Percentiles rank a stretch among this genome's conserved stretches.
Evolutionary conservation across 2,888 invertebrate genomes (phyloP).

Genomic region (Flexamia atlantica): DNA sequence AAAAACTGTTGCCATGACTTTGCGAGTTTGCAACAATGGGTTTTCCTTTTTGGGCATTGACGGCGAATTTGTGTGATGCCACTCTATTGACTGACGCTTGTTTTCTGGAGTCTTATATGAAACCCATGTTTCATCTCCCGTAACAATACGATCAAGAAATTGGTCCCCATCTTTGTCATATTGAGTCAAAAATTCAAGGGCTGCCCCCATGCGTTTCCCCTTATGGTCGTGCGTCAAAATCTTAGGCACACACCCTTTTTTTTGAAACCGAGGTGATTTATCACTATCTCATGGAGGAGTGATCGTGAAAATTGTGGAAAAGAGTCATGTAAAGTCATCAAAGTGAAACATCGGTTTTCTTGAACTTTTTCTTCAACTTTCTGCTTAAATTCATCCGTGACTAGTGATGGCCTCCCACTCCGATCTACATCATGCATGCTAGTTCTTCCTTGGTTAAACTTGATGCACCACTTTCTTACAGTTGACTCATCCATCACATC

Average conservation of each 20-base stretch:
- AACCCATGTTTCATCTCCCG: slow-evolving; percentile 68
- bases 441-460: slow-evolving; percentile 38
- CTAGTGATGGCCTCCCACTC: slow-evolving; percentile 19
- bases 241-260: slow-evolving; percentile 52
- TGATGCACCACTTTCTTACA: slow-evolving; percentile 54
- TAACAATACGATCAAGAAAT: slow-evolving; percentile 65
- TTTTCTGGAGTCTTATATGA: slow-evolving; percentile 65
- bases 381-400: slow-evolving; percentile 17
- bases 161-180: slow-evolving; percentile 51
- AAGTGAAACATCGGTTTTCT: slow-evolving; percentile 26
- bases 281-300: slow-evolving; percentile 24
- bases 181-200: slow-evolving; percentile 41
- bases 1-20: slow-evolving; percentile 70
- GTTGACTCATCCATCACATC: slow-evolving; percentile 47
- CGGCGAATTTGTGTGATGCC: slow-evolving; percentile 64
- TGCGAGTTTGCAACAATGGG: slow-evolving; percentile 60
- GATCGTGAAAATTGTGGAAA: slow-evolving; percentile 57
- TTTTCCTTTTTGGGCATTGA: slow-evolving; percentile 64
- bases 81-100: slow-evolving; percentile 65
- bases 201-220: slow-evolving; percentile 27
- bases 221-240: slow-evolving; percentile 25
- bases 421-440: slow-evolving; percentile 46
- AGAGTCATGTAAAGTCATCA: neutral
- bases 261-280: slow-evolving; percentile 15
- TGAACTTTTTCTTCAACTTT: slow-evolving; percentile 38